Evolutionary conservation across 1,140 invertebrate genomes (phyloP).

Genomic region (Diachasma alloeum): DNA sequence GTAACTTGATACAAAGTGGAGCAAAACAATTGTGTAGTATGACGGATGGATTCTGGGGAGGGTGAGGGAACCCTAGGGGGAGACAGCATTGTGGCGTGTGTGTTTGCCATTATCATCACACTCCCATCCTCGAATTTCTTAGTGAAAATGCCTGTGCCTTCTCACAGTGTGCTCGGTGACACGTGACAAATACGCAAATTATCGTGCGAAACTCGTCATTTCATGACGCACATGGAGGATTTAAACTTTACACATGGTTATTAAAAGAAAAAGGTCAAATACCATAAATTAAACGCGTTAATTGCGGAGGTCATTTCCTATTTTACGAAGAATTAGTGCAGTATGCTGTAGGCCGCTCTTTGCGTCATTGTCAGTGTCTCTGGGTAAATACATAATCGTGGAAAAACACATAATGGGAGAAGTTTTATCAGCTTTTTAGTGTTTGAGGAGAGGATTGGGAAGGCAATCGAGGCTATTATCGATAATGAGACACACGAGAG

Average conservation of each 20-base stretch:
- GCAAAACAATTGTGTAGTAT: neutral
- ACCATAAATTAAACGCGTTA: neutral
- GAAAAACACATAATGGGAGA: neutral
- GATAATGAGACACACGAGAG: slow-evolving; percentile 15
- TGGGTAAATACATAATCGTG: neutral
- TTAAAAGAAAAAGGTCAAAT: neutral
- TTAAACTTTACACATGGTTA: neutral
- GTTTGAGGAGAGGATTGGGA: neutral
- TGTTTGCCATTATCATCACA: neutral
- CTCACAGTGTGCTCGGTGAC: neutral
- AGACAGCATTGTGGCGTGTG: neutral
- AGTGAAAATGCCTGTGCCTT: neutral
- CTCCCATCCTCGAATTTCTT: neutral
- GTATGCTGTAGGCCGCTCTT: neutral
- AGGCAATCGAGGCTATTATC: neutral
- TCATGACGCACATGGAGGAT: neutral
- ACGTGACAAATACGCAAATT: neutral
- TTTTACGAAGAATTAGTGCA: neutral
- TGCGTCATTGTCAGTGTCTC: neutral
- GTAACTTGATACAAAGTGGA: slow-evolving; percentile 3
- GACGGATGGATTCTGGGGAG: neutral
- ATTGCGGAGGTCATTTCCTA: neutral
- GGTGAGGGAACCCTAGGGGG: neutral
- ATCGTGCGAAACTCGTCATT: neutral
- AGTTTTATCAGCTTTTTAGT: neutral